Evolutionary conservation across 2,113 vertebrate species (phyloP).

Genomic region (Rhabdomys dilectus): DNA sequence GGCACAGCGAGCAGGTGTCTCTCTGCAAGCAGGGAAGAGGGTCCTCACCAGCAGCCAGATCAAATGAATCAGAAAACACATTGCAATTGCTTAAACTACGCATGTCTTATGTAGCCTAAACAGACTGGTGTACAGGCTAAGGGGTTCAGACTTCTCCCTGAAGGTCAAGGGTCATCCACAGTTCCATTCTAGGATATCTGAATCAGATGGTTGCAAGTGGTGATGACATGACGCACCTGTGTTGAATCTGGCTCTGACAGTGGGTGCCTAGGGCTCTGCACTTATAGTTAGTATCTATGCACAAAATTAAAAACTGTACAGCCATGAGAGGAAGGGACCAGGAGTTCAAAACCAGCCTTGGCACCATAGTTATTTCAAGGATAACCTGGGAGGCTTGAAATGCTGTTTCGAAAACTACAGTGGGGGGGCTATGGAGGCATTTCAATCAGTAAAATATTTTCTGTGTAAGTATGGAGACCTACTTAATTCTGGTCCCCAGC

Average conservation of each 20-base stretch:
- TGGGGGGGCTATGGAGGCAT: neutral
- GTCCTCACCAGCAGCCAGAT: neutral
- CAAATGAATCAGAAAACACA: neutral
- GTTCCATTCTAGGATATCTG: neutral
- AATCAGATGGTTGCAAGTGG: neutral
- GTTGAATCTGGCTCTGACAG: neutral
- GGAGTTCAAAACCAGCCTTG: neutral
- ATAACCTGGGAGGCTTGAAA: neutral
- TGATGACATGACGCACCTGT: neutral
- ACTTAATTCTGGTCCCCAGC: neutral
- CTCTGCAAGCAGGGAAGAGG: neutral
- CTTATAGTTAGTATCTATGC: neutral
- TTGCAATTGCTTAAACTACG: neutral
- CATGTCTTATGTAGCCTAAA: neutral
- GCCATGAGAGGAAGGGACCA: neutral
- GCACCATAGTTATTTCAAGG: neutral
- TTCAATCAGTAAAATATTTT: neutral
- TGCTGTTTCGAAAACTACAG: neutral
- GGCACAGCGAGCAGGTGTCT: neutral
- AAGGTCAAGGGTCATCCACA: neutral
- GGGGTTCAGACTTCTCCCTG: neutral
- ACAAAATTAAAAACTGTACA: neutral
- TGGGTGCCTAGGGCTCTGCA: neutral
- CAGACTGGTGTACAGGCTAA: neutral
- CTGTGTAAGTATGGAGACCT: neutral